phyloP scores from a whole-genome alignment of 92 coral and sea anemone species.

The Zoanthus sociatus region DNA sequence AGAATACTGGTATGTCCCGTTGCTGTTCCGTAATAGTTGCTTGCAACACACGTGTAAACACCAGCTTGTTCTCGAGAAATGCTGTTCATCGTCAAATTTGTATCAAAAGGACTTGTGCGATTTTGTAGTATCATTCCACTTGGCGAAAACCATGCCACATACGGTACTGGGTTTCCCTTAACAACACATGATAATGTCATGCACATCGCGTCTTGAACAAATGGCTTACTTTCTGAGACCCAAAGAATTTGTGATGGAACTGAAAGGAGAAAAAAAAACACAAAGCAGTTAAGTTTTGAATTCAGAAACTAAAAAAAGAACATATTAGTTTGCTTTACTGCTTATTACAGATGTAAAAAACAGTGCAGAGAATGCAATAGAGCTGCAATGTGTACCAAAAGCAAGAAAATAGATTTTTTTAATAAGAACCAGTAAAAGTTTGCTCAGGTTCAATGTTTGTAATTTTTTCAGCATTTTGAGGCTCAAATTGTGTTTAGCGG shows the following conservation, averaged over 20 bases:
- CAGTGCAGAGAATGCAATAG: too few species aligned
- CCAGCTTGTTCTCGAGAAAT: neutral
- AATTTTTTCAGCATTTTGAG: too few species aligned
- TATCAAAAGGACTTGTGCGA: neutral
- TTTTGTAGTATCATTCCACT: neutral
- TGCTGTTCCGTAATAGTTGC: neutral
- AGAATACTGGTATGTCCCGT: neutral
- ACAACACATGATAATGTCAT: neutral
- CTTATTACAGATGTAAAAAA: neutral
- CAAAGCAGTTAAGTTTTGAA: neutral
- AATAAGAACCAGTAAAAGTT: too few species aligned
- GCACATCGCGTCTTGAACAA: neutral
- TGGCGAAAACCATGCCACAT: constrained; percentile 3
- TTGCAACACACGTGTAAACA: neutral
- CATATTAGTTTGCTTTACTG: neutral
- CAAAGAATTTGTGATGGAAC: neutral
- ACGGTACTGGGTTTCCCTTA: neutral
- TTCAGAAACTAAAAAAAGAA: neutral
- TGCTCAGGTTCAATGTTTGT: too few species aligned
- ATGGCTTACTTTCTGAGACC: neutral
- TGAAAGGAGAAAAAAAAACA: neutral
- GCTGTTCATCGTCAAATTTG: neutral
- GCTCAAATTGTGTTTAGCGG: too few species aligned
- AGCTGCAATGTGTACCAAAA: too few species aligned
- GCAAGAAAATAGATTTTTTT: too few species aligned